Conservation (phyloP, 2,113 vertebrate genomes). For the Esox niger region DNA sequence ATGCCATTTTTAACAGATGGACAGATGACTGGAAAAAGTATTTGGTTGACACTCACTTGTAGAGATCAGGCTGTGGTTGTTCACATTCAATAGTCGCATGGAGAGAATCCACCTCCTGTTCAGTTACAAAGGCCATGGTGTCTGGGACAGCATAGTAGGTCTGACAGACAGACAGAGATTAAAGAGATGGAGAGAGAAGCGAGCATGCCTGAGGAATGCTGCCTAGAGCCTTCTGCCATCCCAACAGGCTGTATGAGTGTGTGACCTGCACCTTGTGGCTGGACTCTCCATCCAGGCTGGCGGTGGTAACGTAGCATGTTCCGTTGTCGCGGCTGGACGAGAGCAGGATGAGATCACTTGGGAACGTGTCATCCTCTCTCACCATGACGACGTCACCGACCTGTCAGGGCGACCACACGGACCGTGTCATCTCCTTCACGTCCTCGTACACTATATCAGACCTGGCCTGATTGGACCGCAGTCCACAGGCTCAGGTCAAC, state of each 20-base stretch:
- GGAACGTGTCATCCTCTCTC: conserved; percentile 96
- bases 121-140: conserved; percentile 90
- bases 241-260: conserved; percentile 2
- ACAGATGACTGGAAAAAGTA: conserved; percentile 8
- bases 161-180: conserved; percentile 57
- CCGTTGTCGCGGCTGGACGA: conserved; percentile 90
- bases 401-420: conserved; percentile 56
- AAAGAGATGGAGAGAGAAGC: no score
- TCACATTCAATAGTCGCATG: conserved; percentile 97
- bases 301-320: conserved; percentile 96
- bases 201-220: not conserved
- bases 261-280: conserved; percentile 85
- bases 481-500: no score
- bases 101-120: conserved; percentile 85
- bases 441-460: no score
- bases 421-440: no score
- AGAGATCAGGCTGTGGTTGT: conserved; percentile 98
- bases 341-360: conserved; percentile 94
- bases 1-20: conserved; percentile 32
- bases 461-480: no score
- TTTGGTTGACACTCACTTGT: conserved; percentile 82
- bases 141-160: conserved; percentile 94
- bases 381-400: conserved; percentile 95
- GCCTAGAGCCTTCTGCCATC: not conserved
- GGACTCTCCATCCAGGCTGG: conserved; percentile 95